Evolutionary conservation across 2,113 vertebrate genomes (phyloP), one percentile per base, ranked within the genome.

Genomic region (Oxyruncus cristatus): DNA sequence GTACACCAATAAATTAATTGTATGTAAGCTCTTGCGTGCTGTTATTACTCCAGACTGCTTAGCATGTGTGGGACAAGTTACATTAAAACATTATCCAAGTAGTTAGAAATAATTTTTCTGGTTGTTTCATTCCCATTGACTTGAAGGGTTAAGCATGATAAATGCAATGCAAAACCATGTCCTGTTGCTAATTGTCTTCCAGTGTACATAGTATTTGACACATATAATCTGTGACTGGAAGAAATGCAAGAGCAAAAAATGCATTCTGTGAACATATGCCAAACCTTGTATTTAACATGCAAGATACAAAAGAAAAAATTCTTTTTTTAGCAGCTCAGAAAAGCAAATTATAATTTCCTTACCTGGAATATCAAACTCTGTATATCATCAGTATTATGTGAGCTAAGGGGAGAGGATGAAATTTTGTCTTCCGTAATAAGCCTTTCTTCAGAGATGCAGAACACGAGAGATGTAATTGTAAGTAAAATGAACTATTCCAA

Each of bases 401-500:
- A 93, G 58, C 30, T 79, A 44, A 75, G 65, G 53, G 65, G 42
- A 42, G 67, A 78, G 35, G 47, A 86, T 84, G 46, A 95, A 41
- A 77, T 86, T 95, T 97, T 95, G 66, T 88, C 94, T 96, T 90
- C 93, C 1, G 12, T 59, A 78, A 72, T 65, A 85, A 97, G 23
- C 79, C 93, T 96, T 84, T 72, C 89, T 93, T 96, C 94, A 93
- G 85, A 91, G 89, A 95, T 80, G 94, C 86, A 82, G 88, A 83
- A 32, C 3, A 35, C 12, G 46, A 63, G 55, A 85, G 81, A 90
- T 76, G 24, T 14, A 80, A 91, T 96, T 91, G 84, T 50, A 94
- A 97, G 90, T 95, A 81, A 96, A 90, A 95, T 1, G 27, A 97
- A 96, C 95, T 97, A 96, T 97, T 98, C 97, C 98, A 97, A 93